Evolutionary conservation across 2,888 invertebrate genomes (phyloP), one percentile per base, ranked within the genome.

Genomic region (Xiphydria camelus): DNA sequence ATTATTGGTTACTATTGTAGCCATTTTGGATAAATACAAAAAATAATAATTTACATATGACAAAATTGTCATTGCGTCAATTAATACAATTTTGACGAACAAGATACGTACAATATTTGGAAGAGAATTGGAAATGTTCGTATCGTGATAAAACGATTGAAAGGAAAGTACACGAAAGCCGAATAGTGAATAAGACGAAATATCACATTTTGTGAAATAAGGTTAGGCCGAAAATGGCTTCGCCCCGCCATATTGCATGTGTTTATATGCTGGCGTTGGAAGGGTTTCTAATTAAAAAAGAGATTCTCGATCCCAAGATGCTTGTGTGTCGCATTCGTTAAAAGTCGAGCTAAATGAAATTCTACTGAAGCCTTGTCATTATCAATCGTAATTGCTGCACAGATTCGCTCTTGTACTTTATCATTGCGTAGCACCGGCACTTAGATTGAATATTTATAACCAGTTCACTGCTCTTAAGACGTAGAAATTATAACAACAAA

Each of bases 241-340:
- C 40, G 31, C 33, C 37, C 47, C 59, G 59, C 61, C 59, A 61
- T 59, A 44, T 60, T 60, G 57, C 37, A 49, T 49, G 47, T 44
- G 43, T 34, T 51, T 47, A 40, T 55, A 10, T 22, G 19, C 20
- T 19, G 18, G 7, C n/a, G n/a, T n/a, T n/a, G n/a, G 17, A 14
- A 26, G 19, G 14, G 6, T 20, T 32, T 9, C 15, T 6, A 32
- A 10, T n/a, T 18, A 12, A 7, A n/a, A 40, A 40, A 15, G 20
- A 7, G 19, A n/a, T 25, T 15, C 17, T 10, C 5, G 14, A 32
- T n/a, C n/a, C n/a, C n/a, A n/a, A n/a, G n/a, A n/a, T n/a, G n/a
- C n/a, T n/a, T n/a, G n/a, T n/a, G n/a, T n/a, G n/a, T n/a, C n/a
- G n/a, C n/a, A n/a, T n/a, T n/a, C n/a, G n/a, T n/a, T n/a, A n/a